phyloP scores from a whole-genome alignment of 2,888 invertebrate species.

The Aphidius colemani region DNA sequence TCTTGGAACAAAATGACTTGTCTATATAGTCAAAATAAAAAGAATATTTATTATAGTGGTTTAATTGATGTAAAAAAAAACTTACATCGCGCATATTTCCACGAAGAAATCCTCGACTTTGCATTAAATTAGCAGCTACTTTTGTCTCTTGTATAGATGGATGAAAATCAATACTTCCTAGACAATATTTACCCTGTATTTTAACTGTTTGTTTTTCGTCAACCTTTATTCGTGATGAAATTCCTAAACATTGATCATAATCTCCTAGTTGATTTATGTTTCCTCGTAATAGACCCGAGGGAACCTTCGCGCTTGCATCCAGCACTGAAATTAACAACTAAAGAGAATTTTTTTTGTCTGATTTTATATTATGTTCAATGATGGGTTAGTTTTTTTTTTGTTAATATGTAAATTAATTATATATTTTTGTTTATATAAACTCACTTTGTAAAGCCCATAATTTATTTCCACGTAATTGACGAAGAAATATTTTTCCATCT shows the following conservation, averaged over 20 bases:
- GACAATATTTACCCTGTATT: constrained; percentile 72
- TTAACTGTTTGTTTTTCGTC: constrained; percentile 65
- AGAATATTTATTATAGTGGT: not conserved
- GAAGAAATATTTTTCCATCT: constrained; percentile 71
- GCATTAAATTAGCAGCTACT: constrained; percentile 69
- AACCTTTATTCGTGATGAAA: constrained; percentile 65
- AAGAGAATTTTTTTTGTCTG: constrained; percentile 34
- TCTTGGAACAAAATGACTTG: constrained; percentile 74
- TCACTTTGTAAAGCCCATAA: constrained; percentile 76
- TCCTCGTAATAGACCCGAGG: constrained; percentile 71
- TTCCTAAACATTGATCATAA: constrained; percentile 70
- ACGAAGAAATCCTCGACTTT: constrained; percentile 69
- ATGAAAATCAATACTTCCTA: constrained; percentile 69
- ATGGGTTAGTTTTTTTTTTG: not conserved
- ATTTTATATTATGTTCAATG: not conserved
- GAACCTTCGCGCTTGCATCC: constrained; percentile 73
- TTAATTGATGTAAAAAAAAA: too few relatives aligned
- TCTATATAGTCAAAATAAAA: constrained; percentile 59
- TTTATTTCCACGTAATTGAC: constrained; percentile 71
- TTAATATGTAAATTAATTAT: not conserved
- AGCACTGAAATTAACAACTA: constrained; percentile 65
- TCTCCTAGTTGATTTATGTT: constrained; percentile 75
- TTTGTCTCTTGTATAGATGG: constrained; percentile 66
- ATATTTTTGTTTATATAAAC: constrained; percentile 44
- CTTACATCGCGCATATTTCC: constrained; percentile 69